Evolutionary conservation across 2,797 vertebrate species (phyloP), one percentile per base, ranked within the genome.

Genomic region (Paedocypris micromegethes): DNA sequence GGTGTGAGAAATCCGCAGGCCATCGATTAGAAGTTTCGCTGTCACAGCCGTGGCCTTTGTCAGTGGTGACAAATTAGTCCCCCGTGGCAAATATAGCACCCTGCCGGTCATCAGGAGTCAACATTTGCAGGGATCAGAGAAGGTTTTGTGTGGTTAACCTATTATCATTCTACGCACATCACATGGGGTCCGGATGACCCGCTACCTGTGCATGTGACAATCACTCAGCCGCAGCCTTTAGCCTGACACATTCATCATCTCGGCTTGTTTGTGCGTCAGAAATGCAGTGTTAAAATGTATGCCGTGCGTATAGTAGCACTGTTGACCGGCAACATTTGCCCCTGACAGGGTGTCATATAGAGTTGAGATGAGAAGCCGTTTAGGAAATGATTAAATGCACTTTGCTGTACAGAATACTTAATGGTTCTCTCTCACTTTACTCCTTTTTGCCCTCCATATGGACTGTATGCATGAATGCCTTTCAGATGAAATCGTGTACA

Each of bases 11-110:
- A 78, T 78, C 77, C 58, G 72, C 77, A 77, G 77, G 65, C 78
- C 65, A 84, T 83, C 59, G 79, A 86, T 86, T 80, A 70, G 68
- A 78, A 70, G 82, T 80, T 59, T 60, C 63, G 49, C 72, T 78
- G 78, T 83, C 72, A 54, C 66, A 70, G 58, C 51, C 63, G 70
- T 80, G 77, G 73, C 73, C 73, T 76, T 78, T 78, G 66, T 76
- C 73, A 77, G 58, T 43, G 47, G 70, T 80, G 73, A 86, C 73
- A 82, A 82, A 87, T 82, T 58, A 74, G 75, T 76, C 64, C 59
- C 73, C 66, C 57, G 61, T 71, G 73, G 78, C 75, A 72, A 74
- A 75, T 74, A 39, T 61, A 67, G 38, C 70, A 61, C 45, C 45
- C 45, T 55, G 42, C 7, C 8, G 1, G 48, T 54, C 45, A 58